Conservation (phyloP, 2,888 invertebrate genomes). For the Trichogramma evanescens region DNA sequence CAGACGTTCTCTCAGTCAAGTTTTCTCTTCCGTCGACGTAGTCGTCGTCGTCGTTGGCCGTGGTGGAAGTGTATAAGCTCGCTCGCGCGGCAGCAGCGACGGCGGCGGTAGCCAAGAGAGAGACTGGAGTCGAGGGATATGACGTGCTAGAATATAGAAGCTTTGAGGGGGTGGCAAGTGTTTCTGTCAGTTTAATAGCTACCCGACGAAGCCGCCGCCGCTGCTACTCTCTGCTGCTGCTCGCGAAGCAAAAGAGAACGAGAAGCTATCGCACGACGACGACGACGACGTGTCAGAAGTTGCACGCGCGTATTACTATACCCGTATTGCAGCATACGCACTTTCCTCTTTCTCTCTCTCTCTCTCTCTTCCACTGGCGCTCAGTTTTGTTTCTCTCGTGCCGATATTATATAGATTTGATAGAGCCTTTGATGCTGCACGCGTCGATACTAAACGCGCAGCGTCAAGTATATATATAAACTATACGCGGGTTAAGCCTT, state of each 20-base stretch:
- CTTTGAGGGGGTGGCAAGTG: slow-evolving; percentile 44
- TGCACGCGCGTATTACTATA: slow-evolving; percentile 25
- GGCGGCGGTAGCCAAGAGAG: slow-evolving; percentile 17
- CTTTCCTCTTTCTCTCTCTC: not conserved
- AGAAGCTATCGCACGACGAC: no score
- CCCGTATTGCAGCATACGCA: not conserved
- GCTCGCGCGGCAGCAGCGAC: not conserved
- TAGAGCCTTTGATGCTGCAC: no score
- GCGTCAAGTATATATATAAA: no score
- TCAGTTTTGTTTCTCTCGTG: no score
- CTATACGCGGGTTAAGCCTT: no score
- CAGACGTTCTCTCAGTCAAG: not conserved
- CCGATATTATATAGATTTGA: no score
- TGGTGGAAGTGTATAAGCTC: not conserved
- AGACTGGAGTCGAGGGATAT: slow-evolving; percentile 16
- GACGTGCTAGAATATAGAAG: no score
- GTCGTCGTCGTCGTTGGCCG: not conserved
- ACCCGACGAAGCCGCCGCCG: slow-evolving; percentile 30
- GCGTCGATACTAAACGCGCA: no score
- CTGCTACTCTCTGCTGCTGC: not conserved
- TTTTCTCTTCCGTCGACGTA: not conserved
- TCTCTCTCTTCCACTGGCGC: not conserved
- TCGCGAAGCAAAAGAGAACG: no score
- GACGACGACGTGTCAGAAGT: slow-evolving; percentile 41
- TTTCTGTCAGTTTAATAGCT: slow-evolving; percentile 50